A percentile compares a stretch with the other conserved stretches of the same genome.
Conservation (phyloP, 2,888 invertebrate species). For the Sphaeridia pumilis region DNA sequence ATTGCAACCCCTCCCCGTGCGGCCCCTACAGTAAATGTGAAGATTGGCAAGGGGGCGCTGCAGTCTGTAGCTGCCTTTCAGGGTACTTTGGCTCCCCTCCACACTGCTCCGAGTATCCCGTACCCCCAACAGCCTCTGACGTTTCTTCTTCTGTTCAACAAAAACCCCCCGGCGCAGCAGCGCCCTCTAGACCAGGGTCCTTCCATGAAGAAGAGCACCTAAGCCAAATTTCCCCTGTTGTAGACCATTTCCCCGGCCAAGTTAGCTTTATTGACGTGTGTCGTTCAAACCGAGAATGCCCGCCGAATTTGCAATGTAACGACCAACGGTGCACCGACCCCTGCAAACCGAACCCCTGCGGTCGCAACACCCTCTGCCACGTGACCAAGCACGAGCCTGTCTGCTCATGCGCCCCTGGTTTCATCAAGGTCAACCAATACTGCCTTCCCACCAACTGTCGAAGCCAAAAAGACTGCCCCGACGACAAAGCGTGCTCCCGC, state of each 20-base stretch:
- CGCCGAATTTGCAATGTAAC: conserved; percentile 44
- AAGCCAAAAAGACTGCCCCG: conserved; percentile 61
- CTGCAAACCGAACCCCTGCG: conserved; percentile 11
- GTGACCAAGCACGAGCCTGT: conserved; percentile 5
- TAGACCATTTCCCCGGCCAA: not conserved
- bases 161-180: not conserved
- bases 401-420: conserved; percentile 38
- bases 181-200: not conserved
- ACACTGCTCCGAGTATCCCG: not conserved
- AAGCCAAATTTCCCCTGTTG: not conserved
- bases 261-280: conserved; percentile 42
- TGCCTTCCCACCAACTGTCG: conserved; percentile 55
- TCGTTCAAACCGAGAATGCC: conserved; percentile 72
- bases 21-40: conserved; percentile 11
- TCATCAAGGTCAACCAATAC: conserved; percentile 44
- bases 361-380: conserved; percentile 3
- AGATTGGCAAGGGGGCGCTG: not conserved
- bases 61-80: conserved; percentile 7
- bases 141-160: not conserved
- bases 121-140: not conserved
- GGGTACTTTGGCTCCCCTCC: conserved; percentile 3
- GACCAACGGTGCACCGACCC: conserved; percentile 3
- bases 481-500: conserved; percentile 56
- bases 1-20: conserved; percentile 14
- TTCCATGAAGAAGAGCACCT: too few relatives aligned